Conservation (phyloP, 1,140 invertebrate genomes). For the Zeugodacus cucurbitae region DNA sequence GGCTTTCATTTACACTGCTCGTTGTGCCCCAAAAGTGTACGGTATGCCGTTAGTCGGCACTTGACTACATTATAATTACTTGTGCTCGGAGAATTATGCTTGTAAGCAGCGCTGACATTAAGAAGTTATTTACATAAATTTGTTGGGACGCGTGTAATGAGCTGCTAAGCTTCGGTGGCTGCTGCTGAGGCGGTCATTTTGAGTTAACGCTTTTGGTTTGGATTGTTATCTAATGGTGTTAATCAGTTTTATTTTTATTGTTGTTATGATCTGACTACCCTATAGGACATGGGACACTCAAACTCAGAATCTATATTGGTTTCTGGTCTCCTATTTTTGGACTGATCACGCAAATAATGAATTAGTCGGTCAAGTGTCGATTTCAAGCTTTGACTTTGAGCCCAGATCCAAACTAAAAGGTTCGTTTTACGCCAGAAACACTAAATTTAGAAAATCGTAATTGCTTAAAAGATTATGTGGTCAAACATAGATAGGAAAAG, state of each 20-base stretch:
- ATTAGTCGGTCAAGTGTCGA: no score
- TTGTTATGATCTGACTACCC: background rate
- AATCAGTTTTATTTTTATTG: background rate
- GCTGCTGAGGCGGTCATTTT: background rate
- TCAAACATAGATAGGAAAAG: no score
- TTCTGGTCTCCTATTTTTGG: no score
- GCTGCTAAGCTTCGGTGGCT: background rate
- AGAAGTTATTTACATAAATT: constrained; percentile 42
- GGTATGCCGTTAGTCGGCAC: background rate
- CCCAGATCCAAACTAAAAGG: no score
- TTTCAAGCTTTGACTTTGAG: no score
- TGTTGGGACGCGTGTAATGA: constrained; percentile 38
- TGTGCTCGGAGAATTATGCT: background rate
- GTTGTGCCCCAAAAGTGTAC: background rate
- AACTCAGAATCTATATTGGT: no score
- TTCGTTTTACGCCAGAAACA: no score
- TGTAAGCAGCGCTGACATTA: background rate
- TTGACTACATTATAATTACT: constrained; percentile 1
- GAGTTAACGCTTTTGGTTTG: background rate
- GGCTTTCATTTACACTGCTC: background rate
- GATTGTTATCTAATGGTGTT: background rate
- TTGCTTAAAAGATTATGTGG: no score
- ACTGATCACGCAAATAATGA: no score
- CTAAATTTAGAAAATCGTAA: no score
- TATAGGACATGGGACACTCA: no score